phyloP scores from a whole-genome alignment of 2,113 vertebrate genomes.

The Nothoprocta perdicaria region DNA sequence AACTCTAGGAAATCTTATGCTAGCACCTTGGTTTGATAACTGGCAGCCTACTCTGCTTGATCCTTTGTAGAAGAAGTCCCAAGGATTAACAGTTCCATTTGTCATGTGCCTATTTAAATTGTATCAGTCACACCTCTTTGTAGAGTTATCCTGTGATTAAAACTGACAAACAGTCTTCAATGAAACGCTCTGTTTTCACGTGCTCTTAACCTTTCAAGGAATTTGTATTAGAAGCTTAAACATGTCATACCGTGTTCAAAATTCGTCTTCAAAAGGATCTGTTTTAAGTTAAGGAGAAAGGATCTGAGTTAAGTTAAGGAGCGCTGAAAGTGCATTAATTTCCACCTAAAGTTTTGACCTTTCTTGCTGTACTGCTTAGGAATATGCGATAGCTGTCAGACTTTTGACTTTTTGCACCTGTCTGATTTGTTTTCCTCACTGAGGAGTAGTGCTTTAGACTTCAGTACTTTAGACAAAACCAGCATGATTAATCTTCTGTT shows the following conservation, averaged over 20 bases:
- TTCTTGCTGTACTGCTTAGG: neutral
- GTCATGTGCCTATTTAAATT: constrained; percentile 52
- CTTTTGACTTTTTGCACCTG: constrained; percentile 7
- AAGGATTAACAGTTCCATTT: constrained; percentile 16
- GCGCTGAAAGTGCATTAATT: neutral
- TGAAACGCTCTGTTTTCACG: neutral
- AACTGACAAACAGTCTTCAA: constrained; percentile 32
- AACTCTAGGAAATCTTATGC: neutral
- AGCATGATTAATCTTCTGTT: neutral
- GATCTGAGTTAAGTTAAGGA: neutral
- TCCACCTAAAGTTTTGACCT: neutral
- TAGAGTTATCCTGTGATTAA: constrained; percentile 53
- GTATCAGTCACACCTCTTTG: constrained; percentile 24
- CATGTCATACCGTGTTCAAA: neutral
- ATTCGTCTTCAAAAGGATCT: neutral
- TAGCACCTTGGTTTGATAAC: neutral
- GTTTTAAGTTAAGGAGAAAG: neutral
- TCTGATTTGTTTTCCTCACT: neutral
- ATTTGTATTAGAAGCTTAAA: neutral
- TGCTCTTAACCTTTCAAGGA: constrained; percentile 18
- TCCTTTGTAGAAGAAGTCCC: neutral
- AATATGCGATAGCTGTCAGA: neutral
- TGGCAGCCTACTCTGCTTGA: neutral
- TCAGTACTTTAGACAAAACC: neutral
- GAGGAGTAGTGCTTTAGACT: neutral